Base-by-base conservation (phyloP, 2,113 vertebrate genomes). In the Alouatta palliata region DNA sequence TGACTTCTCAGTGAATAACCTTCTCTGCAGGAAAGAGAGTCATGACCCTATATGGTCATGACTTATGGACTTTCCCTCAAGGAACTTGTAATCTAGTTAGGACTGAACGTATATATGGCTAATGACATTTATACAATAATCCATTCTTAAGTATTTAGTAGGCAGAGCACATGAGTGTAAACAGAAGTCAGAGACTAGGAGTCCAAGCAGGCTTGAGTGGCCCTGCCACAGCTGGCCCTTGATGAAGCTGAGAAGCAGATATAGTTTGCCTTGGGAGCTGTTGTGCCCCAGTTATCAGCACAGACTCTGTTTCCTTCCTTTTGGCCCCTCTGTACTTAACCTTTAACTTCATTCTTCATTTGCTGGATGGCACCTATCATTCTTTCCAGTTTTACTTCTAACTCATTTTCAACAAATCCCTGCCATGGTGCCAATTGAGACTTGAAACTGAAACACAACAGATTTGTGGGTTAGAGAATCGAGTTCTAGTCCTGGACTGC, bases 31-130 rank as follows among this genome's bases (percentile, higher is more conserved):
- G 32, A 49, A 75, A 70, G 27, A 70, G n/a, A 84, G 25, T 80
- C n/a, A 68, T n/a, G n/a, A n/a, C 8, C 27, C 27, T 49, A 4
- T 19, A 58, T 86, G 58, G 73, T 58, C 37, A 5, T 94, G 89
- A 90, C 73, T 58, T 92, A 85, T 37, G 43, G 82, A 92, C 85
- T 75, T 95, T 87, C 52, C 47, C 83, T 87, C 19, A 79, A 71
- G 86, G 81, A 56, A 94, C 87, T 49, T 68, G 75, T 32, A 76
- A 13, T 87, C 27, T 47, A 52, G 49, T 76, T 83, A 64, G 35
- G n/a, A 43, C 37, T 71, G 19, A 96, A 91, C 9, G 70, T 77
- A 87, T 21, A 54, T 17, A 16, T 43, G 11, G 32, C 45, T 92
- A 91, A 76, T 49, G 82, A 47, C 40, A 8, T 96, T 85, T 92